phyloP scores from a whole-genome alignment of 2,888 invertebrate genomes.

The Drosophila rellima region DNA sequence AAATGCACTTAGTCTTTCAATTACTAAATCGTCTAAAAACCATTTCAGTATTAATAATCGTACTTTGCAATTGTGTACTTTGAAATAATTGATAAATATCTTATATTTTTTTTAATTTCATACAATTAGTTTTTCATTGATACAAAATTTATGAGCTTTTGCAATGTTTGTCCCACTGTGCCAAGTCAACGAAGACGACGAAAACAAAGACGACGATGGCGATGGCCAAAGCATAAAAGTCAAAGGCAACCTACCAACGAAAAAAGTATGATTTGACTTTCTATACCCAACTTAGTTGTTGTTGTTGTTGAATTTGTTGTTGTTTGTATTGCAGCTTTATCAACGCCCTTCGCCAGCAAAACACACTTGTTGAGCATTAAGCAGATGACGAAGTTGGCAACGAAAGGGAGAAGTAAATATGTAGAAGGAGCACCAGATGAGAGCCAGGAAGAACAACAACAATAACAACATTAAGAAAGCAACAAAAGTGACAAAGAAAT shows the following conservation, averaged over 20 bases:
- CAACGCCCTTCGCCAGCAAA: conserved; percentile 52
- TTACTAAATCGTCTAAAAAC: too few species aligned
- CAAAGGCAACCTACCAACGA: conserved; percentile 45
- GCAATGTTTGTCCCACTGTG: conserved; percentile 4
- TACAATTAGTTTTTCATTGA: too few species aligned
- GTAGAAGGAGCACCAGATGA: conserved; percentile 21
- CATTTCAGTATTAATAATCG: too few species aligned
- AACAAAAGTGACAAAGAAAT: conserved; percentile 74
- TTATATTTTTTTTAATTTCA: neutral
- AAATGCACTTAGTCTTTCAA: too few species aligned
- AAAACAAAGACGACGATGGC: conserved; percentile 22
- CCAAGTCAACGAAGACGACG: neutral
- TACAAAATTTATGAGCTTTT: neutral
- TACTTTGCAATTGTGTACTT: too few species aligned
- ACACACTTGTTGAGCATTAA: conserved; percentile 74
- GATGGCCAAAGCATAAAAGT: conserved; percentile 48
- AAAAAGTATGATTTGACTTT: conserved; percentile 45
- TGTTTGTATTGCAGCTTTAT: conserved; percentile 64
- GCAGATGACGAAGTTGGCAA: conserved; percentile 20
- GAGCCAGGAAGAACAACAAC: conserved; percentile 23
- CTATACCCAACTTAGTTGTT: conserved; percentile 40
- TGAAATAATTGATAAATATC: too few species aligned
- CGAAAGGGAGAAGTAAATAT: conserved; percentile 4
- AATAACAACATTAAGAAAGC: conserved; percentile 33
- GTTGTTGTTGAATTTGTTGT: conserved; percentile 19